Percentiles rank a stretch among this genome's conserved stretches.
These are phyloP conservation scores for Callyntrura guangdongensis DNA, from an alignment of 2,888 invertebrate species.

Conservation along the genomic window DNA sequence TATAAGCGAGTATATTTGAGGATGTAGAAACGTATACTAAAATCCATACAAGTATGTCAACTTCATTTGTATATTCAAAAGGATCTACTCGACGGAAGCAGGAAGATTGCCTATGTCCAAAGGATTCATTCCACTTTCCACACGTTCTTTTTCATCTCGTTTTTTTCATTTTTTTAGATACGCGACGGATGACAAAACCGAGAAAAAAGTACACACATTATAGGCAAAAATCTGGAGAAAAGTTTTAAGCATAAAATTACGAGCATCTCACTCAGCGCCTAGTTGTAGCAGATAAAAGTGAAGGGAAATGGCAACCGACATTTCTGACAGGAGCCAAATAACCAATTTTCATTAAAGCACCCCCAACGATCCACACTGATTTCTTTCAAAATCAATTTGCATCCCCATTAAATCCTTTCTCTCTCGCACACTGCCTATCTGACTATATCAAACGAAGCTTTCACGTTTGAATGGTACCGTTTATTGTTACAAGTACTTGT, in stretches of 20 bases:
- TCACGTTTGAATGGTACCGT: neutral
- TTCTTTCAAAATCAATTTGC: conserved; percentile 80
- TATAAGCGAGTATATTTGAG: neutral
- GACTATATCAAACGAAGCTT: no score
- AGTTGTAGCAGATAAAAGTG: conserved; percentile 72
- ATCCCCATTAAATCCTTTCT: conserved; percentile 77
- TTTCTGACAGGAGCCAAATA: conserved; percentile 78
- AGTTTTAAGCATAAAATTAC: conserved; percentile 68
- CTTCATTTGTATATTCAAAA: conserved; percentile 61
- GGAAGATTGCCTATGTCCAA: conserved; percentile 59
- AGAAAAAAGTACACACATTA: conserved; percentile 29
- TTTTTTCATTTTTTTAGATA: conserved; percentile 19
- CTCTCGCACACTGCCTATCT: conserved; percentile 5
- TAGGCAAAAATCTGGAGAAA: conserved; percentile 27
- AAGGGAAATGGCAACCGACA: conserved; percentile 76
- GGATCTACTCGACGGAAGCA: conserved; percentile 12
- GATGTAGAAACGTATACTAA: neutral
- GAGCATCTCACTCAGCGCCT: conserved; percentile 60
- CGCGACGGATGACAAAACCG: conserved; percentile 43
- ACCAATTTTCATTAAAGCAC: conserved; percentile 80
- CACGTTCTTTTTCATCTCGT: neutral
- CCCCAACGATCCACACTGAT: conserved; percentile 78
- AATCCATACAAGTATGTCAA: conserved; percentile 52
- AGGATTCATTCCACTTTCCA: conserved; percentile 50
- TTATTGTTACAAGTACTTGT: neutral